Evolutionary conservation across 92 coral and sea anemone species (phyloP).

Genomic region (Zoanthus solanderi): DNA sequence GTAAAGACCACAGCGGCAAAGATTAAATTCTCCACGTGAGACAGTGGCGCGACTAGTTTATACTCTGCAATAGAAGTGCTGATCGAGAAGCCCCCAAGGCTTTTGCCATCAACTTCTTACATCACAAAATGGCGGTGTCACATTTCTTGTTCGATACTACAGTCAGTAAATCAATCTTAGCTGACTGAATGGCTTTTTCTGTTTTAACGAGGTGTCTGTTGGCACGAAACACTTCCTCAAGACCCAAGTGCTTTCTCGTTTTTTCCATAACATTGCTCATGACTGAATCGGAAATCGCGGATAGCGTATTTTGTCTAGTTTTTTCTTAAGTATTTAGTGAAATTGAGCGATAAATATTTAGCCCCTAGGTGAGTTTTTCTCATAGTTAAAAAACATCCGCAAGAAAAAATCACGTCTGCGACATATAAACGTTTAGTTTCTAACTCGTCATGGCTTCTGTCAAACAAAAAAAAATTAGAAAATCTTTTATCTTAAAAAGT

Average conservation of each 20-base stretch:
- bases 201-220: not conserved
- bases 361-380: not conserved
- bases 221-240: not conserved
- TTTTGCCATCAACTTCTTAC: not conserved
- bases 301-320: slow-evolving; percentile 26
- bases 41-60: not conserved
- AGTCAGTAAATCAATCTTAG: not conserved
- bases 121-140: not conserved
- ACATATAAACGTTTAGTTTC: not conserved
- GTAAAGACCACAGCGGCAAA: slow-evolving; percentile 7
- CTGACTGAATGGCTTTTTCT: not conserved
- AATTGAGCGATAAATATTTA: not conserved
- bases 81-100: slow-evolving; percentile 31
- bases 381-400: not conserved
- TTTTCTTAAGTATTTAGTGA: not conserved
- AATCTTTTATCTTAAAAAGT: too few relatives aligned
- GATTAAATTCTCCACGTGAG: slow-evolving; percentile 15
- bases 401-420: not conserved
- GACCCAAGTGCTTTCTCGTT: not conserved
- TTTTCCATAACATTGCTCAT: not conserved
- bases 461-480: too few relatives aligned
- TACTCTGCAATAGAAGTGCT: not conserved
- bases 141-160: not conserved
- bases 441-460: not conserved
- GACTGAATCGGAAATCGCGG: slow-evolving; percentile 31